These are phyloP conservation scores for Meta bourneti DNA, from an alignment of 2,888 invertebrate species.

Conservation along the genomic window DNA sequence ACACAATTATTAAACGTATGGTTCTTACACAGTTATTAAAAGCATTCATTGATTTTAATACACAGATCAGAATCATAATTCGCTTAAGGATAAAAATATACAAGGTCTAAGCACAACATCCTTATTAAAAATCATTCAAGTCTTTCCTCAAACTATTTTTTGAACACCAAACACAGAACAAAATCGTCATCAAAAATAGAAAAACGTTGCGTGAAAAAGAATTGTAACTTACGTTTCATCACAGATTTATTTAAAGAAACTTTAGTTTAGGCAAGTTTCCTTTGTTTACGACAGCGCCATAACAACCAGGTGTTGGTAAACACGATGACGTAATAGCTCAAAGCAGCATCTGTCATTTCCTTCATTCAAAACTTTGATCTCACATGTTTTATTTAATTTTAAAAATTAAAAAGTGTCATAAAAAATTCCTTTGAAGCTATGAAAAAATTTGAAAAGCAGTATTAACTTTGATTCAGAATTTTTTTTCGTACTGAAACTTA, in stretches of 20 bases:
- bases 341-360: neutral
- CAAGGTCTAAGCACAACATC: no score
- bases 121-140: no score
- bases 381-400: neutral
- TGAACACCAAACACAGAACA: no score
- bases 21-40: no score
- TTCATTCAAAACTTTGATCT: neutral
- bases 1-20: no score
- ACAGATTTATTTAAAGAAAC: neutral
- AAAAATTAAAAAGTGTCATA: neutral
- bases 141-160: no score
- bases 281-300: conserved; percentile 30
- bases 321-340: conserved; percentile 5
- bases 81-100: no score
- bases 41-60: no score
- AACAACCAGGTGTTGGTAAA: conserved; percentile 32
- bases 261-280: neutral
- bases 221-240: neutral
- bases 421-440: neutral
- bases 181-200: neutral
- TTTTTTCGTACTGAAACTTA: no score
- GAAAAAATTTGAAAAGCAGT: neutral
- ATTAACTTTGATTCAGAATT: neutral
- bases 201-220: neutral
- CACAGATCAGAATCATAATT: no score